A percentile compares a stretch with the other conserved stretches of the same genome.
phyloP scores from a whole-genome alignment of 2,113 vertebrate genomes.

The Marmota flaviventris region DNA sequence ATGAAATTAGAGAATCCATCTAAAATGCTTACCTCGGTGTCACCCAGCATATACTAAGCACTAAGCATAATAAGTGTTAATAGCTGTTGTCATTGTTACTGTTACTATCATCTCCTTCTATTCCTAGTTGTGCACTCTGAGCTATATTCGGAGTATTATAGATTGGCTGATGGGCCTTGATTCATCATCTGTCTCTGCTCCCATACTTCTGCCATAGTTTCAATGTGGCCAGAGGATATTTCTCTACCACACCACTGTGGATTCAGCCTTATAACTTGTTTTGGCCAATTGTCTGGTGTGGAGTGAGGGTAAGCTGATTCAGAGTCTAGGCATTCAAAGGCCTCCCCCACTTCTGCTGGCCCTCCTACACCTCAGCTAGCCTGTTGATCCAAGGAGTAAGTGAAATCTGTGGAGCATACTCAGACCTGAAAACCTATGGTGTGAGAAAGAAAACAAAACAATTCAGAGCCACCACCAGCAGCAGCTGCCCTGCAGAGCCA shows the following conservation, averaged over 20 bases:
- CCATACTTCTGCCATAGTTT: neutral
- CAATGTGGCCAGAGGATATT: neutral
- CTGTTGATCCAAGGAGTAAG: neutral
- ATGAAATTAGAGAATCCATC: slow-evolving; percentile 8
- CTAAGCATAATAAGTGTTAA: neutral
- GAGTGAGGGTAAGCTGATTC: neutral
- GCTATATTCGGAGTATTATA: neutral
- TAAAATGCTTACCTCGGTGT: neutral
- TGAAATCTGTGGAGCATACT: fast-evolving
- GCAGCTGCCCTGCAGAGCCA: neutral
- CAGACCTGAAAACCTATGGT: neutral
- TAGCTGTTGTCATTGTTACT: neutral
- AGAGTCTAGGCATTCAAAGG: neutral
- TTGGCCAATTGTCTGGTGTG: neutral
- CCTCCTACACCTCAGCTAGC: neutral
- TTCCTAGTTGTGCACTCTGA: neutral
- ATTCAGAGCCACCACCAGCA: neutral
- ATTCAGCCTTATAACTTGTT: neutral
- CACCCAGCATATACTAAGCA: neutral
- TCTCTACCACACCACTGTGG: neutral
- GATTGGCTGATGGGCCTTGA: neutral
- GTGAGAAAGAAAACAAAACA: neutral
- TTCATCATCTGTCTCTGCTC: neutral
- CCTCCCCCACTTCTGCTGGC: neutral
- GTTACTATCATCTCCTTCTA: neutral